Evolutionary conservation across 2,113 vertebrate species (phyloP).

Genomic region (Haemorhous mexicanus): DNA sequence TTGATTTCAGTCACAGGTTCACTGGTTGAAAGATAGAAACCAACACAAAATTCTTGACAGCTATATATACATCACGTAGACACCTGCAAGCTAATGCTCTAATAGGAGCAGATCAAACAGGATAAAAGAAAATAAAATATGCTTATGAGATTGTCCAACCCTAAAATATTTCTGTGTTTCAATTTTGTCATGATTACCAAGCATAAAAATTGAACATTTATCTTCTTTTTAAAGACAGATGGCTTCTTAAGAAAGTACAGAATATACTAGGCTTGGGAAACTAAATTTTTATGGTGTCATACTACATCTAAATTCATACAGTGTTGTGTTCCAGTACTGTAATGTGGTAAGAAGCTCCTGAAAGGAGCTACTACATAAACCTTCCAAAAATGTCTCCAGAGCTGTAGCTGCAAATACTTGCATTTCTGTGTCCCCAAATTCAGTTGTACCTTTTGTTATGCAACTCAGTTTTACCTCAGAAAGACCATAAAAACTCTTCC

Average conservation of each 20-base stretch:
- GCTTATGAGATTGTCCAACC: not conserved
- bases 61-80: not conserved
- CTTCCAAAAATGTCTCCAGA: not conserved
- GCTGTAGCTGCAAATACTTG: not conserved
- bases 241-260: not conserved
- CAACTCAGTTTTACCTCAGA: not conserved
- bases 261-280: not conserved
- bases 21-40: not conserved
- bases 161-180: not conserved
- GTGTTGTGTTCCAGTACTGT: not conserved
- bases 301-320: not conserved
- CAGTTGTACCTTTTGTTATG: not conserved
- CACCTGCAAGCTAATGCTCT: not conserved
- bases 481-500: not conserved
- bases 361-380: not conserved
- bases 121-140: not conserved
- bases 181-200: not conserved
- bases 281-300: not conserved
- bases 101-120: not conserved
- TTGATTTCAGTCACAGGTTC: not conserved
- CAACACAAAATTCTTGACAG: not conserved
- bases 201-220: not conserved
- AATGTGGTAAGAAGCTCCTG: not conserved
- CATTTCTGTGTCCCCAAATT: not conserved
- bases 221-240: not conserved